Conservation (phyloP, 2,797 vertebrate species). For the Lycodopsis pacificus region DNA sequence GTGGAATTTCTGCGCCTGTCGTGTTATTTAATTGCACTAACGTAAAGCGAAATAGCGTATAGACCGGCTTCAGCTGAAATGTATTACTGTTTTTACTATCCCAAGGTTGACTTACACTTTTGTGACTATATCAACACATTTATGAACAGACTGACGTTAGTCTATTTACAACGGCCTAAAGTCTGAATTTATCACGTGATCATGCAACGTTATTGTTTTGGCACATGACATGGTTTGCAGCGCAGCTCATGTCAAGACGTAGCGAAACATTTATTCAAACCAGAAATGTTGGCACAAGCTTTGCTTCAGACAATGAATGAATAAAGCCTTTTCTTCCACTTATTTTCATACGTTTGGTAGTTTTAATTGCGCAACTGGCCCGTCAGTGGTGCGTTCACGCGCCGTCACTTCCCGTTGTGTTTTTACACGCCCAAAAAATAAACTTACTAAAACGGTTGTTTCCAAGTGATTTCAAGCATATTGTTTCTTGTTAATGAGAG, state of each 20-base stretch:
- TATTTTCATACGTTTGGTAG: no score
- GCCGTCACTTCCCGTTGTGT: background rate
- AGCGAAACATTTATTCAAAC: background rate
- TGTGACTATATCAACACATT: background rate
- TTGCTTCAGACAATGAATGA: background rate
- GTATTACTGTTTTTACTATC: background rate
- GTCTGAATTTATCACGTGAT: conserved; percentile 15
- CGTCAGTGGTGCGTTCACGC: background rate
- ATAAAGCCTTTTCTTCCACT: no score
- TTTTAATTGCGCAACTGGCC: background rate
- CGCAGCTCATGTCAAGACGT: background rate
- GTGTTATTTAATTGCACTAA: background rate
- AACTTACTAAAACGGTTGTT: background rate
- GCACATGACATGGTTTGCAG: background rate
- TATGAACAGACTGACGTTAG: background rate
- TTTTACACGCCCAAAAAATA: background rate
- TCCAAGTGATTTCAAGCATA: background rate
- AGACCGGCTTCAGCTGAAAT: background rate
- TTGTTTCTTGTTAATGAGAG: background rate
- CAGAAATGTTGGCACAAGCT: background rate
- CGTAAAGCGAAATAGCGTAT: background rate
- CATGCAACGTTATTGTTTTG: background rate
- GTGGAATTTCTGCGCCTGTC: no score
- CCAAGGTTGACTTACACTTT: no score
- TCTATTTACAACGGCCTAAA: background rate